phyloP scores from a whole-genome alignment of 2,797 vertebrate species.

The Sebastes iracundus region DNA sequence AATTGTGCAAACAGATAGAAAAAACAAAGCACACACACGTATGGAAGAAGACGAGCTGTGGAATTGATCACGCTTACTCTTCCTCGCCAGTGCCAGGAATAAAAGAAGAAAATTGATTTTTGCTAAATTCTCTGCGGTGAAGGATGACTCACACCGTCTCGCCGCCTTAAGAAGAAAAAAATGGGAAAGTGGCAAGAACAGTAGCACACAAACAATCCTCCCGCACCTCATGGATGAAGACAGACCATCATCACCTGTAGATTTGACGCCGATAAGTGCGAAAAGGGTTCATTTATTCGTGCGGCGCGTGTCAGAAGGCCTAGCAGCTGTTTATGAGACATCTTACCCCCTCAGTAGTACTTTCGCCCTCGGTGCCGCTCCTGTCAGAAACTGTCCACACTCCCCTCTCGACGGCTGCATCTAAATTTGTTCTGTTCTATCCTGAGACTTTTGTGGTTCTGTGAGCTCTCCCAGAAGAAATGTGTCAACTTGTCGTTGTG shows the following conservation, averaged over 20 bases:
- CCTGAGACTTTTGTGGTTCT: slow-evolving; percentile 33
- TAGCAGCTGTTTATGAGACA: slow-evolving; percentile 14
- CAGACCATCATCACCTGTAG: slow-evolving; percentile 4
- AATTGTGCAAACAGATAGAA: background rate
- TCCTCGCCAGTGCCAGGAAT: slow-evolving; percentile 25
- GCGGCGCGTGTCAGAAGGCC: background rate
- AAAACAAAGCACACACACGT: slow-evolving; percentile 11
- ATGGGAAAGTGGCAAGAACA: slow-evolving; percentile 33
- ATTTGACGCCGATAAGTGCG: background rate
- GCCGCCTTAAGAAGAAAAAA: slow-evolving; percentile 18
- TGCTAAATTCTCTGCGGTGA: slow-evolving; percentile 63
- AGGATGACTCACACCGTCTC: slow-evolving; percentile 66
- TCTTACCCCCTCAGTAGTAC: background rate
- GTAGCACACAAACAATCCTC: slow-evolving; percentile 24
- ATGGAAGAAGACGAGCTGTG: slow-evolving; percentile 19
- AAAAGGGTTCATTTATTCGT: slow-evolving; percentile 10
- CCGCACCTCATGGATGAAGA: slow-evolving; percentile 3
- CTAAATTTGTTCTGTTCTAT: slow-evolving; percentile 53
- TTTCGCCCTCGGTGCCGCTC: background rate
- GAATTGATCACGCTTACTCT: slow-evolving; percentile 53
- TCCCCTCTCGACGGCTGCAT: background rate
- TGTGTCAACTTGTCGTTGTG: slow-evolving; percentile 57
- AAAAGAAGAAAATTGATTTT: slow-evolving; percentile 69
- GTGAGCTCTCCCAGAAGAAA: slow-evolving; percentile 64
- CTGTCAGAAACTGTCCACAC: slow-evolving; percentile 32